A percentile compares a stretch with the other conserved stretches of the same genome.
Conservation (phyloP, 1,140 invertebrate species). For the Helicorthomorpha holstii region DNA sequence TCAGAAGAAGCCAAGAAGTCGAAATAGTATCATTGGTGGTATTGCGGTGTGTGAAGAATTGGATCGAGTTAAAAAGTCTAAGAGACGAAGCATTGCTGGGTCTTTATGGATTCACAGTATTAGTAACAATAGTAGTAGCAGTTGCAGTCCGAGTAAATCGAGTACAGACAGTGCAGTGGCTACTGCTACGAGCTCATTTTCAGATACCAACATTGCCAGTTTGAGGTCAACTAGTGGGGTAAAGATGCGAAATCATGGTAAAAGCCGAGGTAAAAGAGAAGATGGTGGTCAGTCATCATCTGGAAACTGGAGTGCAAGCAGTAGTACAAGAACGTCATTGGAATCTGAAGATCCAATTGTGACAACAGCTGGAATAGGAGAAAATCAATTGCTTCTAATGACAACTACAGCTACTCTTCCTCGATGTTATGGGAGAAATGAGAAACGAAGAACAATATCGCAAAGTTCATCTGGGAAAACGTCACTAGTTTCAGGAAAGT, state of each 20-base stretch:
- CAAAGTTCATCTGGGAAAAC: conserved; percentile 17
- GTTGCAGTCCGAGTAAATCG: background rate
- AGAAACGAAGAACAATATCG: conserved; percentile 6
- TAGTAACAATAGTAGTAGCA: background rate
- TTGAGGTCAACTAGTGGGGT: background rate
- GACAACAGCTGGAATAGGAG: no score
- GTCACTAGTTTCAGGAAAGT: conserved; percentile 14
- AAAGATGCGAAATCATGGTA: conserved; percentile 27
- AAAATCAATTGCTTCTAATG: no score
- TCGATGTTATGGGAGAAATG: no score
- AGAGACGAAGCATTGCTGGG: background rate
- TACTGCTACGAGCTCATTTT: background rate
- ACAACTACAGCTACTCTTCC: conserved; percentile 40
- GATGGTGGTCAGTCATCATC: conserved; percentile 67
- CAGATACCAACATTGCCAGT: background rate
- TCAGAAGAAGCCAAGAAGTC: background rate
- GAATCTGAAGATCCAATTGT: conserved; percentile 19
- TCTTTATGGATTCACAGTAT: background rate
- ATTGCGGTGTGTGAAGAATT: background rate
- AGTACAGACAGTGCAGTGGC: background rate
- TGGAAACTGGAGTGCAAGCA: conserved; percentile 78
- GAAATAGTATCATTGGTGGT: background rate
- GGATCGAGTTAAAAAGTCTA: background rate
- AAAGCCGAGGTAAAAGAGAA: conserved; percentile 41
- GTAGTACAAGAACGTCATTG: conserved; percentile 53